Evolutionary conservation across 2,797 vertebrate species (phyloP).

Genomic region (Acanthurus lineatus): DNA sequence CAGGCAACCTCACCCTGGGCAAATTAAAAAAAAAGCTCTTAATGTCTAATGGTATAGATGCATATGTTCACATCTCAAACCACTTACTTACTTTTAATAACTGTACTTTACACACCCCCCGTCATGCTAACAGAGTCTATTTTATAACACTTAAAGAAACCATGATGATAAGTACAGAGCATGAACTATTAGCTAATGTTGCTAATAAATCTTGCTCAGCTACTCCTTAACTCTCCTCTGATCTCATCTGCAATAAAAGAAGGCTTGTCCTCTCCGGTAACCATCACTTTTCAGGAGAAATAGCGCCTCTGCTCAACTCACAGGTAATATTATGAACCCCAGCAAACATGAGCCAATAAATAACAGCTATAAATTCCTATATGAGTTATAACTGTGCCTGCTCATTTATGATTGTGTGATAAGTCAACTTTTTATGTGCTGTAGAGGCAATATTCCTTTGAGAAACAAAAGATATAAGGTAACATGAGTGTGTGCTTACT

Average conservation of each 20-base stretch:
- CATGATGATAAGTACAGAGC: constrained; percentile 39
- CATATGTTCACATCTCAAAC: neutral
- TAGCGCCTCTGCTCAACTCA: constrained; percentile 40
- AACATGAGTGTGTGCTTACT: constrained; percentile 61
- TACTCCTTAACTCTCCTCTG: constrained; percentile 64
- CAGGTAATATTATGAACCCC: constrained; percentile 42
- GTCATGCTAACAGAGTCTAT: neutral
- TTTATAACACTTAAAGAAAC: constrained; percentile 25
- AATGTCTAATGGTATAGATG: neutral
- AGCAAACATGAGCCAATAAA: constrained; percentile 62
- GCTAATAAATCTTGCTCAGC: constrained; percentile 59
- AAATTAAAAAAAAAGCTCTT: constrained; percentile 22
- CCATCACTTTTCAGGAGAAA: constrained; percentile 45
- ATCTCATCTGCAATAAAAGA: constrained; percentile 74
- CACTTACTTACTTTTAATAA: constrained; percentile 15
- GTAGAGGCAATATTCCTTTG: constrained; percentile 44
- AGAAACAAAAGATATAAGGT: constrained; percentile 54
- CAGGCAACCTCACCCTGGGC: constrained; percentile 49
- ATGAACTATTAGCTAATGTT: constrained; percentile 51
- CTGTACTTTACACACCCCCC: neutral
- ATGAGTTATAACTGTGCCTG: constrained; percentile 60
- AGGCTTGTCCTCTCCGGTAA: constrained; percentile 58
- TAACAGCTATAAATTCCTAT: constrained; percentile 71
- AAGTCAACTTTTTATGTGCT: constrained; percentile 66
- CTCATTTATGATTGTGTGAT: constrained; percentile 67